These are phyloP conservation scores for Carassius auratus DNA, from an alignment of 2,113 vertebrate species.

Conservation along the genomic window DNA sequence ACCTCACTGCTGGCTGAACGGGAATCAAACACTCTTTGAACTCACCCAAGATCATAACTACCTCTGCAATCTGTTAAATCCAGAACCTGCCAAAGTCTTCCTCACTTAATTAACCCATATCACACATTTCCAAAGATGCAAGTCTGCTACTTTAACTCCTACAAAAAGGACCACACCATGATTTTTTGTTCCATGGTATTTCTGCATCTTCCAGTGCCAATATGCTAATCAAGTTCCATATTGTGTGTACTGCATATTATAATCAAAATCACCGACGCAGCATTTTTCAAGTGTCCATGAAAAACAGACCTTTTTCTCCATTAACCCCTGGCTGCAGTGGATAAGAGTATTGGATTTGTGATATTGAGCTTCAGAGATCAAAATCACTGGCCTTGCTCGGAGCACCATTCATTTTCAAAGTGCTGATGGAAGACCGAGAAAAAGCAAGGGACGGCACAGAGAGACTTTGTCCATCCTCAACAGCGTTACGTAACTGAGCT, in stretches of 20 bases:
- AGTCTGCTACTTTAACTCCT: background rate
- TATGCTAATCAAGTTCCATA: background rate
- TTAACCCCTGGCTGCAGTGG: background rate
- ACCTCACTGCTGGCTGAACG: conserved; percentile 5
- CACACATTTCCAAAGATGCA: background rate
- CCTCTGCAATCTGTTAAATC: background rate
- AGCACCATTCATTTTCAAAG: background rate
- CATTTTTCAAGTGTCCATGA: no score
- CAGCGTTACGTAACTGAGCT: conserved; percentile 24
- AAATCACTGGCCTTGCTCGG: background rate
- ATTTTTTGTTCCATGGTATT: background rate
- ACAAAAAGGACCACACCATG: background rate
- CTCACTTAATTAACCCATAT: background rate
- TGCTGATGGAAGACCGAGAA: conserved; percentile 21
- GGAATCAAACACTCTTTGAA: background rate
- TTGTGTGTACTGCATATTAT: no score
- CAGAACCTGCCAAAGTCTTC: background rate
- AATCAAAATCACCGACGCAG: no score
- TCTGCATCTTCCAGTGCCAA: background rate
- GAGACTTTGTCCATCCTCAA: conserved; percentile 13
- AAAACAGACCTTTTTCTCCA: background rate
- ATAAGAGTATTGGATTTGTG: background rate
- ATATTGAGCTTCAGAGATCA: conserved; percentile 4
- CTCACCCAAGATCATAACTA: background rate
- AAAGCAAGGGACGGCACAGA: background rate